Base-by-base conservation (phyloP, 1,140 invertebrate species). In the Megalonaias nervosa region DNA sequence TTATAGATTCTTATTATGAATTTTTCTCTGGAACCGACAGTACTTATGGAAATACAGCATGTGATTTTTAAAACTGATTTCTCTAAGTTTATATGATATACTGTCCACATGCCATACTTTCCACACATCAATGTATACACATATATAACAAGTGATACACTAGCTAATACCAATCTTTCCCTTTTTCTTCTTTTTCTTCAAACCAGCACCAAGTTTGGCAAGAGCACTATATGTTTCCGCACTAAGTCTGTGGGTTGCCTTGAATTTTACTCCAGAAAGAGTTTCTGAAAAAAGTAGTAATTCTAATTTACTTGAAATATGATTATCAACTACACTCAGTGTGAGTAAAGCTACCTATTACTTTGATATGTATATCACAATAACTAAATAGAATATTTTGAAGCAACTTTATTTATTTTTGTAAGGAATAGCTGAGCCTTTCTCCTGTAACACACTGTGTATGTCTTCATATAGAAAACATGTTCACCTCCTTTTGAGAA, bases 211-310 rank as follows among this genome's bases (percentile, higher is more conserved):
- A n/a, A 78, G 58, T 73, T 78, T 78, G 13, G 74, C 70, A 21
- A 78, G 69, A 58, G 65, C 69, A 60, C 74, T 78, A 55, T 73
- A 78, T 14, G 74, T 71, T 69, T 78, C 76, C 38, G 76, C 56
- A 67, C 76, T 78, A 15, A 78, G 85, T 67, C 86, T 81, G 65
- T 90, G 88, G 31, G 86, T 89, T 26, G 88, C 88, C 74, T 83
- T 76, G 17, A 90, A 68, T 71, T 89, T 89, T 12, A 89, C 83
- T 31, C 82, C 82, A 57, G 81, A 80, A 57, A 91, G 80, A 80
- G 89, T 90, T 68, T 84, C 89, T 91, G 72, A 58, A 81, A 72
- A 72, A 67, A 56, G 31, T 31, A 71, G 70, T 0, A 38, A 66
- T 67, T 65, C 15, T n/a, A 5, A n/a, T 65, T 58, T 17, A 59